These are phyloP conservation scores for Ariopsis seemanni DNA, from an alignment of 2,113 vertebrate species.

Conservation along the genomic window DNA sequence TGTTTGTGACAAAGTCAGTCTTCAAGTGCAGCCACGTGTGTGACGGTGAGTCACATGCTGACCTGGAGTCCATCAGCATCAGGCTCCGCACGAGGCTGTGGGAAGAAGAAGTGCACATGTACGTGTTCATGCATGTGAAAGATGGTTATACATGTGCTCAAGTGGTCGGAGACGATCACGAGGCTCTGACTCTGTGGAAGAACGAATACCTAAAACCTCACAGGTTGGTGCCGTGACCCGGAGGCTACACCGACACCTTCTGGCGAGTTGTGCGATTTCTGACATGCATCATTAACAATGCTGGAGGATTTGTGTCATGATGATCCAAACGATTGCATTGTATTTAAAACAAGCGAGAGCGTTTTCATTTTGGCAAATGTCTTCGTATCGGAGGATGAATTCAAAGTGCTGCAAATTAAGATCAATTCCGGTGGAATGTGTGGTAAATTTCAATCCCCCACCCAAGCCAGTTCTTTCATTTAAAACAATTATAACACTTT, in stretches of 20 bases:
- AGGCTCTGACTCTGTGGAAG: neutral
- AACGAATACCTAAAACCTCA: neutral
- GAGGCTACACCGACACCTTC: neutral
- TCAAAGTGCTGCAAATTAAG: neutral
- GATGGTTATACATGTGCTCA: neutral
- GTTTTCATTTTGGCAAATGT: neutral
- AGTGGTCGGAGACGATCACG: neutral
- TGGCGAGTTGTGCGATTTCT: neutral
- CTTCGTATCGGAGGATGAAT: neutral
- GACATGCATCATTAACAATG: neutral
- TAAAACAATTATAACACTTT: neutral
- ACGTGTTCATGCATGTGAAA: neutral
- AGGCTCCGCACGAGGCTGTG: neutral
- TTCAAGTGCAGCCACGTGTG: neutral
- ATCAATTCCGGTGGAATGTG: neutral
- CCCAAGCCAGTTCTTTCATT: neutral
- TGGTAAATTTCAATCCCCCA: neutral
- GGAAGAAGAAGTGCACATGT: neutral
- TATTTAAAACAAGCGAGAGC: neutral
- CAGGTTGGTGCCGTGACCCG: neutral
- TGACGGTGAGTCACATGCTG: conserved; percentile 6
- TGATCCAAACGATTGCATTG: neutral
- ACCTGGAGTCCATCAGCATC: neutral
- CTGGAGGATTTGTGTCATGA: neutral
- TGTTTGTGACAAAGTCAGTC: neutral